Conservation (phyloP, 35 echinoderm and acorn worm genomes). For the Heliocidaris erythrogramma region DNA sequence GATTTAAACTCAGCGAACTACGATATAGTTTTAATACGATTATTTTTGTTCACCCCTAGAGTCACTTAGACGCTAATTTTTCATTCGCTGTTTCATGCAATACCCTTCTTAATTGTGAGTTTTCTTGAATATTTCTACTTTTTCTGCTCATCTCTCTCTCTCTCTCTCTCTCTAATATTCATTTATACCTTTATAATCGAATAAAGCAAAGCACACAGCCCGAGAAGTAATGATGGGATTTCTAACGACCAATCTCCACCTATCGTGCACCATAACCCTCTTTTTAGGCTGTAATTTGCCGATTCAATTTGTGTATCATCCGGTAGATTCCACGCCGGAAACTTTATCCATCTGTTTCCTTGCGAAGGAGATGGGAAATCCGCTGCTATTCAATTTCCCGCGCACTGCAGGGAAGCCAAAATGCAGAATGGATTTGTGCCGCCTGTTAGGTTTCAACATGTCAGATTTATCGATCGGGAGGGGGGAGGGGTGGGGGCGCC, state of each 20-base stretch:
- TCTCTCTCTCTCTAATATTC: constrained; percentile 7
- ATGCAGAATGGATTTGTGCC: constrained; percentile 1
- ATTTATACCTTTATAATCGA: not conserved
- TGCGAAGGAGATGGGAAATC: not conserved
- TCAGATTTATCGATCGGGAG: not conserved
- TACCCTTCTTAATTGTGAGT: not conserved
- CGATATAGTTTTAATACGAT: no score
- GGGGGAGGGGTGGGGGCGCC: not conserved
- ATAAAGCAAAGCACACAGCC: not conserved
- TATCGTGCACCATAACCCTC: not conserved
- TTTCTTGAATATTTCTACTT: not conserved
- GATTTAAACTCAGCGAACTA: no score
- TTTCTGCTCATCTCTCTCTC: not conserved
- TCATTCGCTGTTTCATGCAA: no score
- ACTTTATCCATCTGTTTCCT: constrained; percentile 1
- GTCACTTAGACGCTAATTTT: no score
- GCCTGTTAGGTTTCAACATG: constrained; percentile 9
- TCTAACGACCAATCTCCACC: not conserved
- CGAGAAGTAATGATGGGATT: not conserved
- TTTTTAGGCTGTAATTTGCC: not conserved
- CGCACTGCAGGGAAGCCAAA: not conserved
- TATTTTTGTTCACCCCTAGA: no score
- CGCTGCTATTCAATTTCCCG: not conserved
- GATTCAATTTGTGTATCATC: not conserved
- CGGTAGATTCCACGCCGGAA: not conserved